Base-by-base conservation (phyloP, 2,888 invertebrate species). In the Heterodera filipjevi region DNA sequence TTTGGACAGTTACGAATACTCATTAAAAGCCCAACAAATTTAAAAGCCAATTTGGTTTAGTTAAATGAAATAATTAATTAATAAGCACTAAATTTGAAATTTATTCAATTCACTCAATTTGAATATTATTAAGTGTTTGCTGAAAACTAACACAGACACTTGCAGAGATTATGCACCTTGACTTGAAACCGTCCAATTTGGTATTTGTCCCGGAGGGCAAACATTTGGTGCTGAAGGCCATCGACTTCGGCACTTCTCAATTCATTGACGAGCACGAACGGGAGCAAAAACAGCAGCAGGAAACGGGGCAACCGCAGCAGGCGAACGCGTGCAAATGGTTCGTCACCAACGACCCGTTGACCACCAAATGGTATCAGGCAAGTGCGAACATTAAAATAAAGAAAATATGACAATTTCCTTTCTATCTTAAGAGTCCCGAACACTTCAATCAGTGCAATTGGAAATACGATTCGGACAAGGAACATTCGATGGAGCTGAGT, bases 131-230 rank as follows among this genome's bases (percentile, higher is more conserved):
- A 44, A 10, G 5, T 44, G 12, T 44, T 44, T 5, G 44, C 12
- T 44, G 44, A 44, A 10, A 44, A 44, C 5, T 44, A 12, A n/a
- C n/a, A n/a, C 44, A 44, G 12, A 44, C n/a, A n/a, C n/a, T 44
- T 53, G 16, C 1, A 73, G 73, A 39, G 35, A 49, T 73, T 46
- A 73, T 73, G 44, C 73, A 73, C n/a, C 35, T 73, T 22, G 73
- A 73, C 44, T 27, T 73, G 64, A 73, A 73, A n/a, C 73, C 73
- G n/a, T 14, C n/a, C 8, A 73, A 73, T 46, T 35, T 73, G 49
- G 72, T 72, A 35, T 72, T n/a, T 72, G n/a, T 35, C 14, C 33
- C 12, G 3, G 22, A 49, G 33, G 6, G 27, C 6, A n/a, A 59
- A 10, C 1, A 59, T 10, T 22, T 6, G 59, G n/a, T 27, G 27